phyloP scores from a whole-genome alignment of 1,140 invertebrate genomes.

The Aphis gossypii region DNA sequence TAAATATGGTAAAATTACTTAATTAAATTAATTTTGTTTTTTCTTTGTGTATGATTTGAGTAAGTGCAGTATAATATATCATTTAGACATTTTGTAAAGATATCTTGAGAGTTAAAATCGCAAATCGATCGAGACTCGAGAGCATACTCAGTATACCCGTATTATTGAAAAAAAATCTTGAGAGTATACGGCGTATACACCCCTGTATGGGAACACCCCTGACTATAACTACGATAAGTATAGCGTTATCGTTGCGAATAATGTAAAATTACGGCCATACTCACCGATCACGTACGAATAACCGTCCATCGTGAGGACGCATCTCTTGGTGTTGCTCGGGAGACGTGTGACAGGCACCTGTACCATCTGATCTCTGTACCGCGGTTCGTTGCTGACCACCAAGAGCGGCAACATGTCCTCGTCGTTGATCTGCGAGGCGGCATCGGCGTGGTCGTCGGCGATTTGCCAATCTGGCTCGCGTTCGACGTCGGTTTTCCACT shows the following conservation, averaged over 20 bases:
- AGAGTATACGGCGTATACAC: too few species aligned
- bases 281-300: slow-evolving; percentile 85
- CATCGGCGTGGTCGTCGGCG: neutral
- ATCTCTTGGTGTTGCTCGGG: slow-evolving; percentile 67
- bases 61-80: too few species aligned
- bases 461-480: neutral
- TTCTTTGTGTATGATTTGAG: too few species aligned
- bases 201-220: too few species aligned
- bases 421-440: neutral
- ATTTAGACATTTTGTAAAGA: too few species aligned
- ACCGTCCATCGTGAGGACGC: slow-evolving; percentile 79
- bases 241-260: neutral
- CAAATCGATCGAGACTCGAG: too few species aligned
- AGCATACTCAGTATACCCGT: too few species aligned
- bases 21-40: too few species aligned
- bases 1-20: too few species aligned
- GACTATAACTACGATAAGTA: neutral
- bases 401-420: neutral
- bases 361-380: neutral
- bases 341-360: slow-evolving; percentile 59
- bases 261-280: slow-evolving; percentile 60
- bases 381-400: neutral
- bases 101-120: too few species aligned
- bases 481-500: neutral
- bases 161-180: too few species aligned